Conservation (phyloP, 1,140 invertebrate species). For the Nomia melanderi region DNA sequence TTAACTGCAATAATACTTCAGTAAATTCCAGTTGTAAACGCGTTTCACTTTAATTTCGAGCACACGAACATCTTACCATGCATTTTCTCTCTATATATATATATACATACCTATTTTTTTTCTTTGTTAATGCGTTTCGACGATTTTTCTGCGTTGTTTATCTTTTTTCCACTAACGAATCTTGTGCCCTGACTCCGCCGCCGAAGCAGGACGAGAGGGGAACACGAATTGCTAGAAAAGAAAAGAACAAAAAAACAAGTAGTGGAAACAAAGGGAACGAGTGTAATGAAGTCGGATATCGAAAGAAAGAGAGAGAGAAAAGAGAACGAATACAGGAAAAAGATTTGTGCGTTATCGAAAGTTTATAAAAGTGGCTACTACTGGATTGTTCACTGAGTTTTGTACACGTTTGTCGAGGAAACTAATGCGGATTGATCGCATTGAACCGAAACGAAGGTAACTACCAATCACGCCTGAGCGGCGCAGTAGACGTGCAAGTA, state of each 20-base stretch:
- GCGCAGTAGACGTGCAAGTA: constrained; percentile 66
- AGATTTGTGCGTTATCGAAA: neutral
- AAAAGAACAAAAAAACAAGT: neutral
- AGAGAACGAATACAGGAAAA: neutral
- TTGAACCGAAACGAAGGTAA: constrained; percentile 74
- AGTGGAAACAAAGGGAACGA: neutral
- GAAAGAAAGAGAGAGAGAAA: constrained; percentile 9
- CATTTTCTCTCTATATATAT: constrained; percentile 28
- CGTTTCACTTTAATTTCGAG: constrained; percentile 5
- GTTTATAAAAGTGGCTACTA: constrained; percentile 34
- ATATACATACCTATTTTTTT: neutral
- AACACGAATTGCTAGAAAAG: neutral
- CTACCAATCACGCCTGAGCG: constrained; percentile 69
- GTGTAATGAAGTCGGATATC: neutral
- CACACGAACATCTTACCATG: neutral
- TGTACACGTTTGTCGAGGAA: constrained; percentile 35
- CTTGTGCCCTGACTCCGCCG: neutral
- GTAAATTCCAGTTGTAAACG: constrained; percentile 37
- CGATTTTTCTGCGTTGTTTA: constrained; percentile 15
- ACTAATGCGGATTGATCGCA: constrained; percentile 58
- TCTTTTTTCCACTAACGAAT: constrained; percentile 26
- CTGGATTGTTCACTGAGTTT: constrained; percentile 11
- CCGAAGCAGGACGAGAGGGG: neutral
- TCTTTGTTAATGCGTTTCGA: constrained; percentile 36
- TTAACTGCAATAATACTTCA: constrained; percentile 39